Conservation (phyloP, 2,797 vertebrate species). For the Lutra lutra region DNA sequence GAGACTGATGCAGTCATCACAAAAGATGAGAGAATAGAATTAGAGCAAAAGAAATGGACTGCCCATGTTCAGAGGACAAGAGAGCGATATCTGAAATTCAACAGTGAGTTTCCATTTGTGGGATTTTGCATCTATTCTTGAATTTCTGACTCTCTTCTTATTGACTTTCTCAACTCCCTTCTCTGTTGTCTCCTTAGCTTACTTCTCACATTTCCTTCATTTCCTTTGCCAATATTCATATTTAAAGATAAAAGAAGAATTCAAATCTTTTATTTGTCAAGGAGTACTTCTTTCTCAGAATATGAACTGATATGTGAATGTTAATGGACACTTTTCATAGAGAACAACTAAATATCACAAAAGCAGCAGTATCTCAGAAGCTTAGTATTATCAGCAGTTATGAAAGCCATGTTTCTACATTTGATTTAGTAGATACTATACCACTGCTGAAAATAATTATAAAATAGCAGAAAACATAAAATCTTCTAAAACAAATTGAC, state of each 20-base stretch:
- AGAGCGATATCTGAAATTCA: not conserved
- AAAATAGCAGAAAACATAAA: not conserved
- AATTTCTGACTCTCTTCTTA: not conserved
- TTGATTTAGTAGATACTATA: not conserved
- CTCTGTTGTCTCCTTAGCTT: not conserved
- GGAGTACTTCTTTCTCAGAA: not conserved
- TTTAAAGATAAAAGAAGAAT: not conserved
- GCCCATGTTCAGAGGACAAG: not conserved
- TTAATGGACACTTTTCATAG: not conserved
- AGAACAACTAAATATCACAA: not conserved
- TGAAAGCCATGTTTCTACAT: not conserved
- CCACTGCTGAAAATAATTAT: not conserved
- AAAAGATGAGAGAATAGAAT: not conserved
- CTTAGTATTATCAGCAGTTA: not conserved
- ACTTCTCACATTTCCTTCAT: not conserved
- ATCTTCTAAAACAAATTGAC: not conserved
- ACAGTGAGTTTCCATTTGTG: not conserved
- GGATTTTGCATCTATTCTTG: not conserved
- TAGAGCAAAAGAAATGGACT: not conserved
- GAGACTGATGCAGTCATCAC: not conserved
- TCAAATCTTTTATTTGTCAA: not conserved
- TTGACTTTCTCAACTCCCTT: not conserved
- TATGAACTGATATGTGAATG: not conserved
- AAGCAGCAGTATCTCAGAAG: not conserved
- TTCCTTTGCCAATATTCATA: not conserved